Percentiles rank a stretch among this genome's conserved stretches.
Conservation (phyloP, 2,797 vertebrate genomes). For the Perodicticus potto region DNA sequence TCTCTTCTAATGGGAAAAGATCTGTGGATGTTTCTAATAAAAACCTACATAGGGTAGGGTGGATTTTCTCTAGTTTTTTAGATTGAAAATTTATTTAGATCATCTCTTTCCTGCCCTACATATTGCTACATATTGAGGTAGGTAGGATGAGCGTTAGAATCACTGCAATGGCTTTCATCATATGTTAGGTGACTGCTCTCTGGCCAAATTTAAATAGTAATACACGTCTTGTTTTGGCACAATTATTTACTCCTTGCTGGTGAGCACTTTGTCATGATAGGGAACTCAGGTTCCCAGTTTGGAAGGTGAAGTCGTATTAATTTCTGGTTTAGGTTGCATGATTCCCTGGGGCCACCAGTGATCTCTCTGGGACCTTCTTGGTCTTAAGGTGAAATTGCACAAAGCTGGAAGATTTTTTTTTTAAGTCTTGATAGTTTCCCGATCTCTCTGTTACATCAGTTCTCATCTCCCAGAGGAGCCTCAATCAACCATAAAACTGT, state of each 20-base stretch:
- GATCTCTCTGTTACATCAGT: neutral
- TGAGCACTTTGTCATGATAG: neutral
- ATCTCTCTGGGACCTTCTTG: neutral
- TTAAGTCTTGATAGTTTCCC: neutral
- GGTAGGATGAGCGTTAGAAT: neutral
- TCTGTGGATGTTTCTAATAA: neutral
- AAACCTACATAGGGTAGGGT: accelerated
- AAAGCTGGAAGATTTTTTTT: neutral
- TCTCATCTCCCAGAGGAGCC: neutral
- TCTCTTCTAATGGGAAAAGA: neutral
- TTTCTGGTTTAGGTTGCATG: neutral
- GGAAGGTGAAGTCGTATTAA: neutral
- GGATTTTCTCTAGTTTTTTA: neutral
- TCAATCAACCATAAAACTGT: neutral
- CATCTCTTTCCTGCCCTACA: neutral
- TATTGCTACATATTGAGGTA: accelerated
- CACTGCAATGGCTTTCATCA: neutral
- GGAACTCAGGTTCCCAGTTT: neutral
- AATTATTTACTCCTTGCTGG: neutral
- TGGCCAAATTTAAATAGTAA: neutral
- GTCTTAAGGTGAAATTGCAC: neutral
- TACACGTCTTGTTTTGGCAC: neutral
- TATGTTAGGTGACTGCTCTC: neutral
- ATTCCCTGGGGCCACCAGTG: neutral
- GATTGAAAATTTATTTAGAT: accelerated